A percentile compares a stretch with the other conserved stretches of the same genome.
These are phyloP conservation scores for Scalopus aquaticus DNA, from an alignment of 2,113 vertebrate genomes.

Conservation along the genomic window DNA sequence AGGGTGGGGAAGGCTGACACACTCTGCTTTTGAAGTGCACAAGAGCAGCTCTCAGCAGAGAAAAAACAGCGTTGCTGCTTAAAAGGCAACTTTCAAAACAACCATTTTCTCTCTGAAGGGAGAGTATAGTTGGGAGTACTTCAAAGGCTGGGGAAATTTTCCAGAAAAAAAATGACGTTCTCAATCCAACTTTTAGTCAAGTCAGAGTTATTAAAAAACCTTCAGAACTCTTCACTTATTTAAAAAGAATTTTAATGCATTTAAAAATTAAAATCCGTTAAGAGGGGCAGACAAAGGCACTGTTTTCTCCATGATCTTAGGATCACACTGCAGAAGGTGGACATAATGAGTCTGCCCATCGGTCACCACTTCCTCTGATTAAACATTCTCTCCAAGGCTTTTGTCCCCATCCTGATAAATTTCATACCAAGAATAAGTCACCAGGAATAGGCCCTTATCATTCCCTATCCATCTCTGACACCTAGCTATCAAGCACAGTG, in stretches of 20 bases:
- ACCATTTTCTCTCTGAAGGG: conserved; percentile 81
- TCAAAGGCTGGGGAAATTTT: conserved; percentile 75
- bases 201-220: conserved; percentile 68
- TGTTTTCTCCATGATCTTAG: neutral
- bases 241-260: conserved; percentile 72
- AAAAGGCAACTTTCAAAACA: conserved; percentile 83
- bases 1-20: conserved; percentile 66
- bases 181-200: conserved; percentile 78
- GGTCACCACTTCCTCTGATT: neutral
- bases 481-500: conserved; percentile 22
- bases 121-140: conserved; percentile 76
- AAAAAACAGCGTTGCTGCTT: conserved; percentile 77
- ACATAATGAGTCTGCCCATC: neutral
- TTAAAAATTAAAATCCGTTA: conserved; percentile 74
- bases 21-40: conserved; percentile 78
- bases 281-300: conserved; percentile 7
- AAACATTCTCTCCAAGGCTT: conserved; percentile 40
- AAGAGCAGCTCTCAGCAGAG: conserved; percentile 77
- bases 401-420: conserved; percentile 48
- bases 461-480: conserved; percentile 62
- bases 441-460: conserved; percentile 46
- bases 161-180: conserved; percentile 63
- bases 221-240: conserved; percentile 75
- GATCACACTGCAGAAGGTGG: neutral
- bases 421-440: conserved; percentile 48